Evolutionary conservation across 2,888 invertebrate species (phyloP), one percentile per base, ranked within the genome.

Genomic region (Trachelus troglodyta): DNA sequence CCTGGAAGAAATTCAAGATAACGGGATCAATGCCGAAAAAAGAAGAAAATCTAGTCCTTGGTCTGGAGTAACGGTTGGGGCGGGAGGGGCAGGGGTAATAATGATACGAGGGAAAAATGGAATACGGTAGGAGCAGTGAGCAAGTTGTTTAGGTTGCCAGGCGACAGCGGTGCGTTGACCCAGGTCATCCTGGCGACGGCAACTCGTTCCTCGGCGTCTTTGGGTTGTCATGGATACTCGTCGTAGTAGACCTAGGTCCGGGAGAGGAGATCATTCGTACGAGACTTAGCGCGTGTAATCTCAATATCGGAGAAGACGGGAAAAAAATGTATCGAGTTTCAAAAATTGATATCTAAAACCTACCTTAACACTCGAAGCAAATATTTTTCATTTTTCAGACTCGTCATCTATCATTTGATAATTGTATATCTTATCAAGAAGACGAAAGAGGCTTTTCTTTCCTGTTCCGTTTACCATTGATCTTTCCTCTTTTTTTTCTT

Each of bases 161-260:
- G 87, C 87, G 88, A 87, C 87, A 85, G 86, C 83, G 86, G 85
- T 86, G 81, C 88, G 84, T 86, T 88, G 87, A 87, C 88, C 88
- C 86, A 85, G 84, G 87, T 85, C 85, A 83, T 84, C 83, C 81
- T 85, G 75, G 76, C 78, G 71, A 69, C 75, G 34, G 35, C 73
- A 34, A 82, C 78, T 76, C 69, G 81, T 80, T 81, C 80, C 76
- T 81, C 79, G 79, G 79, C 79, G 79, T 81, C 56, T 56, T 74
- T 79, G 79, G 80, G 83, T 87, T 79, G 85, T 83, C 84, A 87
- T 84, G 83, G 85, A 82, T 84, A 87, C 85, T 82, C 79, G 80
- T 80, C 69, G 33, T 69, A 69, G 71, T 75, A 73, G 78, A 33
- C 71, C 69, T 74, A 75, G 74, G 69, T 75, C 56, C 56, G 23